phyloP scores from a whole-genome alignment of 2,113 vertebrate genomes.

The Muscicapa adusta region DNA sequence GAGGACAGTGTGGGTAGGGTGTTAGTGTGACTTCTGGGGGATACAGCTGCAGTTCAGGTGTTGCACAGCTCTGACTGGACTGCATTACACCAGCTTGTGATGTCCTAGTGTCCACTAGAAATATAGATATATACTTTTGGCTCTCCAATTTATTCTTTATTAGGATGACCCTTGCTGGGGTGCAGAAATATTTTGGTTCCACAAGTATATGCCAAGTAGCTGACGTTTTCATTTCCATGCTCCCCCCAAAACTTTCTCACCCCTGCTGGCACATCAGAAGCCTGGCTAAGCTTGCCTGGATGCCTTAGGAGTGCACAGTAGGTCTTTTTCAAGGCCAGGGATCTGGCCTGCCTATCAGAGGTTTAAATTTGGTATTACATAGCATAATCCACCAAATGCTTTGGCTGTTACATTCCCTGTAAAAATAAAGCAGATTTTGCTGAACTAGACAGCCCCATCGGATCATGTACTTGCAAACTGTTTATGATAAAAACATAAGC shows the following conservation, averaged over 20 bases:
- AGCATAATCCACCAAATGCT: constrained; percentile 42
- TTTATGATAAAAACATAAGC: not conserved
- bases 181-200: not conserved
- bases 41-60: not conserved
- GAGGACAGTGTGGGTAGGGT: not conserved
- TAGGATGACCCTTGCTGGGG: not conserved
- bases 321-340: constrained; percentile 6
- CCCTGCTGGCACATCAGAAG: rapidly evolving
- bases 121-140: not conserved
- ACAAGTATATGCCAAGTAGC: not conserved
- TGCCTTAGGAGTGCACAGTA: not conserved
- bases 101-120: not conserved
- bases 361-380: constrained; percentile 27
- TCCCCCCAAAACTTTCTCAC: not conserved
- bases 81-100: not conserved
- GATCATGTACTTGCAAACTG: not conserved
- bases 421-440: constrained; percentile 37
- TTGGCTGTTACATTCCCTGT: not conserved
- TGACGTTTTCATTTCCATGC: not conserved
- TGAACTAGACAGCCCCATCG: not conserved
- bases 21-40: not conserved
- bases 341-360: not conserved
- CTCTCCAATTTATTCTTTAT: not conserved
- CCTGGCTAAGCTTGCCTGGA: not conserved
- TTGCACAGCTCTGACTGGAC: not conserved